Conservation (phyloP, 2,113 vertebrate genomes). For the Psilopsiagon aurifrons region DNA sequence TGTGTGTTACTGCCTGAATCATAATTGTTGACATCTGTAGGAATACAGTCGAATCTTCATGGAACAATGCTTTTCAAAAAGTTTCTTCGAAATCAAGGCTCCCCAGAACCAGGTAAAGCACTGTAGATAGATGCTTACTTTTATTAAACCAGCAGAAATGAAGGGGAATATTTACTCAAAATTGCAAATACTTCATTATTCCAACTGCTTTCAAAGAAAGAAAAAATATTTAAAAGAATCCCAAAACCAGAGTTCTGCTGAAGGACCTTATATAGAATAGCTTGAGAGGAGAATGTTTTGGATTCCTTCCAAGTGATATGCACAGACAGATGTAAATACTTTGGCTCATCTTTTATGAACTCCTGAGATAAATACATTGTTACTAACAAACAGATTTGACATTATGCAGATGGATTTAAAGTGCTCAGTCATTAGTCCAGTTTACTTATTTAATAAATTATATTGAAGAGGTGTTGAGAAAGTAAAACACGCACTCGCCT, state of each 20-base stretch:
- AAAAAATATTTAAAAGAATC: not conserved
- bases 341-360: not conserved
- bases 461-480: not conserved
- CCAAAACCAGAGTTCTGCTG: not conserved
- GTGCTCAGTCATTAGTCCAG: not conserved
- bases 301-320: not conserved
- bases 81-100: conserved; percentile 55
- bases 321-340: not conserved
- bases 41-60: conserved; percentile 14
- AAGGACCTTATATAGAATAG: not conserved
- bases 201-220: not conserved
- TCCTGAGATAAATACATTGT: not conserved
- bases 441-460: not conserved
- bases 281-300: not conserved
- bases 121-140: not conserved
- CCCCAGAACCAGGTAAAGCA: conserved; percentile 14
- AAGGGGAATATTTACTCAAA: not conserved
- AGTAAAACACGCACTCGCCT: not conserved
- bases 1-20: conserved; percentile 32
- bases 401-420: not conserved
- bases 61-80: conserved; percentile 40
- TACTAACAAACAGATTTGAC: not conserved
- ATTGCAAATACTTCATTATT: conserved; percentile 4
- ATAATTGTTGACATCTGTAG: conserved; percentile 17
- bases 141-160: conserved; percentile 11